These are phyloP conservation scores for Cherax destructor DNA, from an alignment of 1,140 invertebrate species.

Conservation along the genomic window DNA sequence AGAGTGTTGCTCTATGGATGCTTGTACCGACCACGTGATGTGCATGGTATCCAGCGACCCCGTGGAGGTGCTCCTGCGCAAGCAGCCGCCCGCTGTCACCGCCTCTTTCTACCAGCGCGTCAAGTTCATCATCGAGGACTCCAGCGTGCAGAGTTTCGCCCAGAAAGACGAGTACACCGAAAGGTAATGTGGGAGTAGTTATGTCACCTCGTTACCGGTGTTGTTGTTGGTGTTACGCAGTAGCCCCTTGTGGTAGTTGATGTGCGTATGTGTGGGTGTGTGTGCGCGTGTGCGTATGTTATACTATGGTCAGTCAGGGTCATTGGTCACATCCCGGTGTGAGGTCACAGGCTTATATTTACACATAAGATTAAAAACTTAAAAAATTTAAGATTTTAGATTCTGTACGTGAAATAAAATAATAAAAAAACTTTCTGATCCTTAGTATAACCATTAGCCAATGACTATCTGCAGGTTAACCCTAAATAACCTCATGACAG, in stretches of 20 bases:
- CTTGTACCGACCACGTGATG: conserved; percentile 93
- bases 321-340: neutral
- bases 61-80: conserved; percentile 93
- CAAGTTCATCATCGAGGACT: conserved; percentile 98
- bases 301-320: neutral
- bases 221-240: neutral
- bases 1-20: conserved; percentile 88
- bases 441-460: too few species aligned
- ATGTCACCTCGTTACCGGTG: neutral
- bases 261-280: conserved; percentile 43
- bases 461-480: too few species aligned
- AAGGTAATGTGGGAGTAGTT: conserved; percentile 84
- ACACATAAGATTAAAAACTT: too few species aligned
- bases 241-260: neutral
- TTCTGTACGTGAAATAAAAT: too few species aligned
- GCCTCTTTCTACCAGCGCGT: conserved; percentile 98
- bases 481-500: too few species aligned
- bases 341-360: too few species aligned
- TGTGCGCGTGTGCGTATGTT: conserved; percentile 17
- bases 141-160: conserved; percentile 98
- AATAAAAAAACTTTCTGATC: too few species aligned
- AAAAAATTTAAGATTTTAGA: too few species aligned
- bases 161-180: conserved; percentile 98
- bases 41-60: conserved; percentile 96
- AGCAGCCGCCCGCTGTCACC: conserved; percentile 96